phyloP scores from a whole-genome alignment of 2,113 vertebrate species.

The Himantopus leucocephalus region DNA sequence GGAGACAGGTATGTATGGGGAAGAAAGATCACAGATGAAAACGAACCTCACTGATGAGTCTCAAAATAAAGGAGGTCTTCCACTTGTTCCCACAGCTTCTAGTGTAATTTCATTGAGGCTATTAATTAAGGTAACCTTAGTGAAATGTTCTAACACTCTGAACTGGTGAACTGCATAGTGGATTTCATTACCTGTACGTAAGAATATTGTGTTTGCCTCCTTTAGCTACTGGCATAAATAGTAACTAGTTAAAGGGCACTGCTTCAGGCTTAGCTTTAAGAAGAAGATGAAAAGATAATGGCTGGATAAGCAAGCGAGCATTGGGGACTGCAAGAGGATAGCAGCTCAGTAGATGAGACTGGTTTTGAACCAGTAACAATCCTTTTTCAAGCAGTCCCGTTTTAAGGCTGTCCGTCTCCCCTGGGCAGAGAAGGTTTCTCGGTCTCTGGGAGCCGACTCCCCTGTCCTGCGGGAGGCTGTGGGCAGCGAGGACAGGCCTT shows the following conservation, averaged over 20 bases:
- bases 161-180: background rate
- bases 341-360: background rate
- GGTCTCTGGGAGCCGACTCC: background rate
- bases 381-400: background rate
- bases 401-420: background rate
- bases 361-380: background rate
- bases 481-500: background rate
- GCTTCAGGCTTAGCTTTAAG: conserved; percentile 10
- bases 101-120: background rate
- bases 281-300: conserved; percentile 20
- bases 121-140: background rate
- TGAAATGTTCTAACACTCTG: background rate
- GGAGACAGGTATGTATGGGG: background rate
- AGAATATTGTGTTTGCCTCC: background rate
- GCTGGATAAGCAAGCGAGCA: background rate
- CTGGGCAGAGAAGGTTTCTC: background rate
- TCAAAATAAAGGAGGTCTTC: background rate
- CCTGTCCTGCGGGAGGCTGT: fast-evolving
- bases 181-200: background rate
- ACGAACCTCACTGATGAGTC: background rate
- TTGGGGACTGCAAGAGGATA: background rate
- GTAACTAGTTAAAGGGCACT: background rate
- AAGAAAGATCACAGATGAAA: background rate
- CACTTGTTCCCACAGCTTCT: fast-evolving
- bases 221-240: background rate